Evolutionary conservation across 2,113 vertebrate genomes (phyloP).

Genomic region (Clarias gariepinus): DNA sequence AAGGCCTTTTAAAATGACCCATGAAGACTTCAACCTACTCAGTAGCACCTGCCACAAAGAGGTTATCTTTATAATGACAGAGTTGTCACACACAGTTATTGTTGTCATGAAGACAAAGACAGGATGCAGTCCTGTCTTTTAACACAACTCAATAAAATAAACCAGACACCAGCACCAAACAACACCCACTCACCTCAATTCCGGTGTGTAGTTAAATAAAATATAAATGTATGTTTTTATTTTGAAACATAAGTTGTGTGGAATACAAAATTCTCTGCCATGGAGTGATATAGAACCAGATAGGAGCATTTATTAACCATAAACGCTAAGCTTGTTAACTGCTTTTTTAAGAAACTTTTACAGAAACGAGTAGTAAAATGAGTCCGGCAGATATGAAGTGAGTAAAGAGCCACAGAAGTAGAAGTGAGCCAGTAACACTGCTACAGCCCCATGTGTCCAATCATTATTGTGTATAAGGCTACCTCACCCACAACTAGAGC

Average conservation of each 20-base stretch:
- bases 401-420: neutral
- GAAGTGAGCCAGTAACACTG: neutral
- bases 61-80: neutral
- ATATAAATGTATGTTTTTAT: neutral
- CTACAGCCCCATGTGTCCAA: neutral
- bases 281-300: neutral
- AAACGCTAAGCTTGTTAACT: neutral
- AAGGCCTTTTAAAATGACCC: neutral
- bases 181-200: neutral
- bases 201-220: neutral
- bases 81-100: slow-evolving; percentile 12
- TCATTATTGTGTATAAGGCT: neutral
- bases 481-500: neutral
- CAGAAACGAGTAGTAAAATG: neutral
- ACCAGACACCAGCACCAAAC: neutral
- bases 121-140: neutral
- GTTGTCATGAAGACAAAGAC: slow-evolving; percentile 16
- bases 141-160: neutral
- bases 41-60: slow-evolving; percentile 10
- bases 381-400: neutral
- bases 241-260: neutral
- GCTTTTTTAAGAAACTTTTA: neutral
- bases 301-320: neutral
- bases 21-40: neutral
- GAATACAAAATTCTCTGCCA: neutral